Evolutionary conservation across 2,888 invertebrate genomes (phyloP).

Genomic region (Lysandra coridon): DNA sequence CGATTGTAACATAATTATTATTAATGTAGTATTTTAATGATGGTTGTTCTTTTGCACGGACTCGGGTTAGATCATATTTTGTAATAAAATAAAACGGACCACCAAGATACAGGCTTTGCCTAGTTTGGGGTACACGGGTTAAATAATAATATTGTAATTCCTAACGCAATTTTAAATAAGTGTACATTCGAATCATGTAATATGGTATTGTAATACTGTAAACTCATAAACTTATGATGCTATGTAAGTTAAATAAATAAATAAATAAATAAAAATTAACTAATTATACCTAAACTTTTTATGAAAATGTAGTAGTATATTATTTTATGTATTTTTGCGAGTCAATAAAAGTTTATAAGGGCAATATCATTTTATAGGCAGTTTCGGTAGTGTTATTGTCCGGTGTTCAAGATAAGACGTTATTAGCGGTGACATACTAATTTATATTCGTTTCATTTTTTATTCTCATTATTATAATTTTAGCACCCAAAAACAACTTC

Average conservation of each 20-base stretch:
- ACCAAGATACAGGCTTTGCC: background rate
- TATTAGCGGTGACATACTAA: slow-evolving; percentile 3
- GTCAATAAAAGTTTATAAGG: slow-evolving; percentile 13
- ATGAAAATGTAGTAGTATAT: background rate
- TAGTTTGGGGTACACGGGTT: background rate
- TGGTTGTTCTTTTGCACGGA: no score
- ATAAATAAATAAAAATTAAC: no score
- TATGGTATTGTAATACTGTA: no score
- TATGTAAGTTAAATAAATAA: no score
- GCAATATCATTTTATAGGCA: slow-evolving; percentile 7
- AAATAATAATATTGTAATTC: background rate
- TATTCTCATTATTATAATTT: slow-evolving; percentile 17
- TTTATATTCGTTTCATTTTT: slow-evolving; percentile 13
- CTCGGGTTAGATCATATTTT: no score
- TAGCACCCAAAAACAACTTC: slow-evolving; percentile 6
- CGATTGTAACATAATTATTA: no score
- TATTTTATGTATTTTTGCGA: background rate
- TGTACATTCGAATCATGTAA: no score
- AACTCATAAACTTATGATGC: no score
- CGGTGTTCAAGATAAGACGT: background rate
- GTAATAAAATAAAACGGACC: background rate
- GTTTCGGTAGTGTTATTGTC: slow-evolving; percentile 15
- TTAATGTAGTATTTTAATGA: no score
- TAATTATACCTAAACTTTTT: background rate
- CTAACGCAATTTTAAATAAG: no score